phyloP scores from a whole-genome alignment of 92 coral and sea anemone species.

The Pocillopora meandrina region DNA sequence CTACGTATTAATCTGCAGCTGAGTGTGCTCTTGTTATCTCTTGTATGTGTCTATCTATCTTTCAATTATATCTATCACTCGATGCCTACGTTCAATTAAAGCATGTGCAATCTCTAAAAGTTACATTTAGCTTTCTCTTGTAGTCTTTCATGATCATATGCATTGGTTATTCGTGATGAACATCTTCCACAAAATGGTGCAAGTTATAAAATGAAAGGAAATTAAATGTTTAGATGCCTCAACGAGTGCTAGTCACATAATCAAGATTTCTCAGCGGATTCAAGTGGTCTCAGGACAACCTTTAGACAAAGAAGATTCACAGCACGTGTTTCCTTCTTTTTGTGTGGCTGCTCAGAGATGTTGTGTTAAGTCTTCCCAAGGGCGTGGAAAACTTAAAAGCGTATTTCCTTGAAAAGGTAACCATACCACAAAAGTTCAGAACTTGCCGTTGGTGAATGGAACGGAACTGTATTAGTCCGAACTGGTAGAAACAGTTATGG shows the following conservation, averaged over 20 bases:
- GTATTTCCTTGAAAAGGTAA: slow-evolving; percentile 47
- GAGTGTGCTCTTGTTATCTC: neutral
- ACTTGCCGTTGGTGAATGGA: neutral
- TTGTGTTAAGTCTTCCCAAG: slow-evolving; percentile 36
- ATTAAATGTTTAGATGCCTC: neutral
- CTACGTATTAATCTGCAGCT: neutral
- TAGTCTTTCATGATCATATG: too few relatives aligned
- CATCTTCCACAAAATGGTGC: neutral
- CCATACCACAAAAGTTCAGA: neutral
- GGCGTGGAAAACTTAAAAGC: slow-evolving; percentile 31
- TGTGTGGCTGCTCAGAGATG: slow-evolving; percentile 51
- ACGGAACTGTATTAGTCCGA: neutral
- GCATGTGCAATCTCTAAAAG: too few relatives aligned
- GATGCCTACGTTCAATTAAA: too few relatives aligned
- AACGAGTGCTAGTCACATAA: slow-evolving; percentile 52
- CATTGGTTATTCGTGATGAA: too few relatives aligned
- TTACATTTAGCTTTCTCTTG: too few relatives aligned
- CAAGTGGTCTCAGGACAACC: slow-evolving; percentile 61
- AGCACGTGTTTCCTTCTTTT: slow-evolving; percentile 43
- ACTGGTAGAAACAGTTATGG: too few relatives aligned
- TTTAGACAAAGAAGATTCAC: slow-evolving; percentile 20
- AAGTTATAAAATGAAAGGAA: neutral
- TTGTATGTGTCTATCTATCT: too few relatives aligned
- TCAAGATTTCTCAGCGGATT: slow-evolving; percentile 72
- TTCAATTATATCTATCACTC: too few relatives aligned